A percentile compares a stretch with the other conserved stretches of the same genome.
Conservation (phyloP, 2,888 invertebrate genomes). For the Erebia aethiops region DNA sequence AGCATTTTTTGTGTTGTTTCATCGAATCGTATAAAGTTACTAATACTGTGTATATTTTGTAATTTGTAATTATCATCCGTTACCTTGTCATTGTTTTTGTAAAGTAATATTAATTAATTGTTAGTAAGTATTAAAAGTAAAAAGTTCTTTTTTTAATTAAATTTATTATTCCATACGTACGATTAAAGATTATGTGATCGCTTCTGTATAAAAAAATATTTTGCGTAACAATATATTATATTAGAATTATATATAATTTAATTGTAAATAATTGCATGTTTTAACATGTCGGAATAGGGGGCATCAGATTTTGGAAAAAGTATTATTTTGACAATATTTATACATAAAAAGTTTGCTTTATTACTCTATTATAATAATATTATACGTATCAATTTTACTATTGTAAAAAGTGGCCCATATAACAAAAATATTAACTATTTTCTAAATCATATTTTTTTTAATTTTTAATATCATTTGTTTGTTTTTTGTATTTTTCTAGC, state of each 20-base stretch:
- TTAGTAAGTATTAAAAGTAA: slow-evolving; percentile 46
- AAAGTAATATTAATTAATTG: slow-evolving; percentile 19
- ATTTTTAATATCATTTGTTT: not conserved
- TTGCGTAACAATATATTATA: slow-evolving; percentile 18
- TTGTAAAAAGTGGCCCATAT: slow-evolving; percentile 15
- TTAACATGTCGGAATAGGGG: slow-evolving; percentile 16
- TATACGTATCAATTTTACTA: not conserved
- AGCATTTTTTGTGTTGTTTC: slow-evolving; percentile 14
- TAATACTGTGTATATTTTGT: slow-evolving; percentile 26
- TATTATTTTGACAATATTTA: slow-evolving; percentile 35
- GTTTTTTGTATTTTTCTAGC: not conserved
- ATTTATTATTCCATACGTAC: slow-evolving; percentile 61
- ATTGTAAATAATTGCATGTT: slow-evolving; percentile 33
- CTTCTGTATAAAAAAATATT: slow-evolving; percentile 41
- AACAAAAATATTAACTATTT: not conserved
- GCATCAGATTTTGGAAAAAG: slow-evolving; percentile 24
- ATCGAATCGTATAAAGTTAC: slow-evolving; percentile 16
- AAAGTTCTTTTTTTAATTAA: slow-evolving; percentile 34
- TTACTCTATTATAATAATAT: slow-evolving; percentile 6
- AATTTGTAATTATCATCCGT: slow-evolving; percentile 18
- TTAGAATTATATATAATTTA: slow-evolving; percentile 16
- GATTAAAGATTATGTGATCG: slow-evolving; percentile 39
- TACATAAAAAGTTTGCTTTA: slow-evolving; percentile 6
- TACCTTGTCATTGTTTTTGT: slow-evolving; percentile 43
- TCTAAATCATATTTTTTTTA: not conserved